Evolutionary conservation across 1,140 invertebrate species (phyloP), one percentile per base, ranked within the genome.

Genomic region (Antheraea mylitta): DNA sequence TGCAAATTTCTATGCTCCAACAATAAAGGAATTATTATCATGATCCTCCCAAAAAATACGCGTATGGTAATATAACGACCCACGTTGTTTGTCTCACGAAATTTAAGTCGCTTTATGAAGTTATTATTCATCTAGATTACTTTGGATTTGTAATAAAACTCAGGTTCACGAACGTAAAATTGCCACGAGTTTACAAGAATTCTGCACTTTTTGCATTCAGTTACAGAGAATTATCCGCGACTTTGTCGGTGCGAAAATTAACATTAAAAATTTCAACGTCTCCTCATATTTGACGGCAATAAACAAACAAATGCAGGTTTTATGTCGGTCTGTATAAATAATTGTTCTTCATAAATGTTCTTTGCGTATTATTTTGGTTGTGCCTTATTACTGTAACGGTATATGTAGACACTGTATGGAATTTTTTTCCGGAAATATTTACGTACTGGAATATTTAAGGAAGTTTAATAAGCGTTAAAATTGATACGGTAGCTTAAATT

Each of bases 151-250:
- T 72, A 78, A 80, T 82, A 82, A 87, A 86, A 80, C 64, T 75
- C 73, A 36, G 73, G 86, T 87, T 89, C 84, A 87, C 60, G 84
- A 79, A 78, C 86, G 71, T 71, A 64, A 77, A 81, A 83, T 69
- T 78, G 77, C 75, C 74, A 65, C 64, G 68, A 61, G 63, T 75
- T 85, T 76, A 81, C 77, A 71, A 79, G 80, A 86, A 82, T 77
- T 83, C 82, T 89, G 86, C 87, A 90, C 71, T 88, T 87, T 87
- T 90, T 88, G 85, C 87, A 87, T 65, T 73, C 71, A 78, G 76
- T 79, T 87, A 82, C 81, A 79, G 71, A 81, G 82, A 87, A 85
- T 79, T 77, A 79, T 63, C 67, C 70, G 67, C 53, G 67, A 73
- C 64, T 78, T 72, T 78, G 70, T 76, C 79, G 75, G 80, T 80